Conservation (phyloP, 2,888 invertebrate genomes). For the Dasypolia templi region DNA sequence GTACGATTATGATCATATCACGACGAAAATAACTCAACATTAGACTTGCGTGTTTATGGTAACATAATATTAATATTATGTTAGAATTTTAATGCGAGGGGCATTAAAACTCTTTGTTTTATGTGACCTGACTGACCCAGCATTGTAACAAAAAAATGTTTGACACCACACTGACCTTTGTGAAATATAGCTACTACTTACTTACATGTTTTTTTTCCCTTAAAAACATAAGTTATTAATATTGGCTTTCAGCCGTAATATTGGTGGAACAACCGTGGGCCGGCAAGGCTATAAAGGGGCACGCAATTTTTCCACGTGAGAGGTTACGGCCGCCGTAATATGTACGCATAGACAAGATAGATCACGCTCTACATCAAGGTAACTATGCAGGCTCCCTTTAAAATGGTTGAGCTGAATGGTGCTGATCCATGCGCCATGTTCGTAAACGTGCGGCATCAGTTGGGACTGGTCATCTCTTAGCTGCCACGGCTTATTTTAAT, state of each 20-base stretch:
- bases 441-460: too few relatives aligned
- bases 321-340: constrained; percentile 34
- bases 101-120: constrained; percentile 56
- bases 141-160: constrained; percentile 44
- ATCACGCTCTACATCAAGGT: constrained; percentile 49
- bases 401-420: too few relatives aligned
- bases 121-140: constrained; percentile 54
- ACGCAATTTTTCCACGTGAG: constrained; percentile 58
- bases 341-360: constrained; percentile 51
- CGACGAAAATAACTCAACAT: constrained; percentile 46
- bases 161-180: constrained; percentile 47
- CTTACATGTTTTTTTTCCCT: constrained; percentile 22
- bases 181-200: constrained; percentile 18
- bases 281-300: constrained; percentile 47
- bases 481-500: too few relatives aligned
- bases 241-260: constrained; percentile 44
- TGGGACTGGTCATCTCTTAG: too few relatives aligned
- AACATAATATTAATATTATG: constrained; percentile 51
- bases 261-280: constrained; percentile 27
- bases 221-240: constrained; percentile 52
- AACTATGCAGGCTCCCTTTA: constrained; percentile 42
- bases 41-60: constrained; percentile 62
- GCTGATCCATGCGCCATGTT: too few relatives aligned
- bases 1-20: constrained; percentile 49
- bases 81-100: too few relatives aligned